Percentiles rank a stretch among this genome's conserved stretches.
Evolutionary conservation across 2,797 vertebrate species (phyloP).

Genomic region (Notoglanidium macrostoma): DNA sequence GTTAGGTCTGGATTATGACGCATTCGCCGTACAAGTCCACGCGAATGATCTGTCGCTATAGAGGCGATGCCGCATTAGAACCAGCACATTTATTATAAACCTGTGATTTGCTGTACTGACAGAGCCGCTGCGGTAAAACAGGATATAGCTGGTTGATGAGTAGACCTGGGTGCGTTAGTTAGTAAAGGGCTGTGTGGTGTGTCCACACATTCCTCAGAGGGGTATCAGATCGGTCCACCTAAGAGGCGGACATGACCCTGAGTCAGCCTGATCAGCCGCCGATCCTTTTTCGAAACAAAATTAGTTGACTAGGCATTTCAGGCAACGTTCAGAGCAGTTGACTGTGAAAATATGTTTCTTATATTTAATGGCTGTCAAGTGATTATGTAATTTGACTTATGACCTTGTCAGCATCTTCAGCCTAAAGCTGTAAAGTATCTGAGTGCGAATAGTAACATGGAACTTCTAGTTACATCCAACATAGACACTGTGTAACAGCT

Average conservation of each 20-base stretch:
- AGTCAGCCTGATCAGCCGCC: not conserved
- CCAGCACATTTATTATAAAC: not conserved
- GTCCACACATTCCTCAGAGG: not conserved
- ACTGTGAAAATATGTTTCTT: not conserved
- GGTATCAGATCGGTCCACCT: not conserved
- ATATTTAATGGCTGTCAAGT: not conserved
- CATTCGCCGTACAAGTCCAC: not conserved
- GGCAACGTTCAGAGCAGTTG: not conserved
- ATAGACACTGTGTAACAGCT: slow-evolving; percentile 3
- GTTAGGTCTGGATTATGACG: not conserved
- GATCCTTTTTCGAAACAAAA: not conserved
- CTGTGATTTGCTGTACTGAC: not conserved
- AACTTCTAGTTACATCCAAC: not conserved
- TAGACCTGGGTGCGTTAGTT: not conserved
- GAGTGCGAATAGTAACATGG: not conserved
- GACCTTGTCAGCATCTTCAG: not conserved
- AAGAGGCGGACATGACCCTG: not conserved
- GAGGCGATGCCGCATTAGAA: not conserved
- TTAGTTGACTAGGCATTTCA: not conserved
- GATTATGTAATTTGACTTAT: not conserved
- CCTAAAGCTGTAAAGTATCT: not conserved
- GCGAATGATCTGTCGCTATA: not conserved
- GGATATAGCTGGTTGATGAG: not conserved
- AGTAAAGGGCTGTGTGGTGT: not conserved
- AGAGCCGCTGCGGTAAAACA: not conserved